phyloP scores from a whole-genome alignment of 2,113 vertebrate genomes.

The Atherinomorus stipes region DNA sequence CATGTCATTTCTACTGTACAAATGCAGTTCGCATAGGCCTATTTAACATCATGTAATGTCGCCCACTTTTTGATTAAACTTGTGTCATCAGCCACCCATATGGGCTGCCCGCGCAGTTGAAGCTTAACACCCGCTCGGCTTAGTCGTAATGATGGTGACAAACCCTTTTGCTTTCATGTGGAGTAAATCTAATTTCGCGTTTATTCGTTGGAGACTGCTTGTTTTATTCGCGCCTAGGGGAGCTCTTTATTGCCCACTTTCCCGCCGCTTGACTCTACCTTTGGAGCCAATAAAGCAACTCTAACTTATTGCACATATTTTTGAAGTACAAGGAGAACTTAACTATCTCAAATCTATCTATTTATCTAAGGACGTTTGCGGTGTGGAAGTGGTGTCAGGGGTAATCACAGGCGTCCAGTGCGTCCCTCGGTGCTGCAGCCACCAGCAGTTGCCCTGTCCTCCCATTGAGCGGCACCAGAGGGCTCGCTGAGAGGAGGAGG shows the following conservation, averaged over 20 bases:
- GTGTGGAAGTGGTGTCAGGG: conserved; percentile 43
- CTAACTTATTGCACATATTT: conserved; percentile 56
- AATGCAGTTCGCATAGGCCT: background rate
- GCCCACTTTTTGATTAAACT: conserved; percentile 41
- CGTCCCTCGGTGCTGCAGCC: conserved; percentile 62
- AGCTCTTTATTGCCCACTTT: conserved; percentile 54
- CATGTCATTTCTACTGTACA: background rate
- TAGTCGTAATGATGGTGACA: conserved; percentile 37
- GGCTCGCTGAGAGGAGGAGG: conserved; percentile 58
- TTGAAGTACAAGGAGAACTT: background rate
- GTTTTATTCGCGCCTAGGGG: conserved; percentile 61
- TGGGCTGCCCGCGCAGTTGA: conserved; percentile 1
- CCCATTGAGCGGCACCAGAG: conserved; percentile 88
- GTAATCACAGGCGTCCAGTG: conserved; percentile 35
- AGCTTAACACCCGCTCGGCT: conserved; percentile 22
- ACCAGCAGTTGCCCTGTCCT: conserved; percentile 83
- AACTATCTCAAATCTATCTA: conserved; percentile 11
- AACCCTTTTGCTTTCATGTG: conserved; percentile 30
- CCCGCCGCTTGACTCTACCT: conserved; percentile 32
- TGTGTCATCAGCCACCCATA: conserved; percentile 38
- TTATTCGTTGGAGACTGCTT: conserved; percentile 36
- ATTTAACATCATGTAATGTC: conserved; percentile 28
- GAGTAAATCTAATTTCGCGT: conserved; percentile 58
- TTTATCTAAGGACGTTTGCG: conserved; percentile 13
- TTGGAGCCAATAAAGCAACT: conserved; percentile 49